Conservation (phyloP, 1,140 invertebrate species). For the Drosophila subpulchrella region DNA sequence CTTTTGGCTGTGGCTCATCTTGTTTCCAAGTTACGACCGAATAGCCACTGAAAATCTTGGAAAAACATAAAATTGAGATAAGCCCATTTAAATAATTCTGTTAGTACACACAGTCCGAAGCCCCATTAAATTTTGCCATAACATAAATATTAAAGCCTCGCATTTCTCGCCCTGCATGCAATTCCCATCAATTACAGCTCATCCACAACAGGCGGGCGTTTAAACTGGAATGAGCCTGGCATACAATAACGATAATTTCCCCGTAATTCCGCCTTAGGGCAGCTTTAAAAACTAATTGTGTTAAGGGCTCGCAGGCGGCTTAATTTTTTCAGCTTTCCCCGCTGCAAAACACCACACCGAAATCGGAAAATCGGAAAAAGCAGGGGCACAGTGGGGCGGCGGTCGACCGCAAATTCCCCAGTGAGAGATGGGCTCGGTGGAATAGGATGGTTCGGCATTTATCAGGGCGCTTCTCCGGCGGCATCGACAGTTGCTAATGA, state of each 20-base stretch:
- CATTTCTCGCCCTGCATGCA: background rate
- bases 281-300: conserved; percentile 54
- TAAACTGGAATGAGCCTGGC: conserved; percentile 1
- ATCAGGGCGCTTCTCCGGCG: conserved; percentile 60
- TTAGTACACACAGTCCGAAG: background rate
- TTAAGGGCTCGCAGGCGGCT: conserved; percentile 32
- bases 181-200: conserved; percentile 1
- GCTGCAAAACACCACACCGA: background rate
- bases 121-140: background rate
- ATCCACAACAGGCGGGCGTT: background rate
- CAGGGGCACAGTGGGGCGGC: conserved; percentile 22
- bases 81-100: background rate
- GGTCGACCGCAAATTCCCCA: conserved; percentile 34
- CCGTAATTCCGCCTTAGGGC: conserved; percentile 31
- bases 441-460: conserved; percentile 50
- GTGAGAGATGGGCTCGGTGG: conserved; percentile 14
- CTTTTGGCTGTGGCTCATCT: background rate
- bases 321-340: conserved; percentile 18
- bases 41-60: background rate
- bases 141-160: background rate
- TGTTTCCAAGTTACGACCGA: background rate
- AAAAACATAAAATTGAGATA: background rate
- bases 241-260: conserved; percentile 37
- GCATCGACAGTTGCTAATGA: conserved; percentile 82
- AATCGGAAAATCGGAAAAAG: conserved; percentile 24